Percentiles rank a stretch among this genome's conserved stretches.
phyloP scores from a whole-genome alignment of 2,113 vertebrate genomes.

The Columba livia region DNA sequence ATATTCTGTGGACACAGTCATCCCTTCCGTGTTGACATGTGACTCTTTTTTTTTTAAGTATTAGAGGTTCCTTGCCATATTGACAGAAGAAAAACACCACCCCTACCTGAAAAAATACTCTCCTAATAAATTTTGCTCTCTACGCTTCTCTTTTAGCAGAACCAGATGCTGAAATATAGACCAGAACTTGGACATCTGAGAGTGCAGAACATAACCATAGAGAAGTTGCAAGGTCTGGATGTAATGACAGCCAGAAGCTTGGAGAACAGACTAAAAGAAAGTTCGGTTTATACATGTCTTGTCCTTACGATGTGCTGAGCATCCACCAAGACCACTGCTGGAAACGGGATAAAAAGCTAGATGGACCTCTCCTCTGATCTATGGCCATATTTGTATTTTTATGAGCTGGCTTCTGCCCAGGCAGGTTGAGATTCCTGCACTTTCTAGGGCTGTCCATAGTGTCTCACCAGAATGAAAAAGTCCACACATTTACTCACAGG shows the following conservation, averaged over 20 bases:
- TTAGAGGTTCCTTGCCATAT: not conserved
- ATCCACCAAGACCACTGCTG: not conserved
- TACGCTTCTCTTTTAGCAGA: not conserved
- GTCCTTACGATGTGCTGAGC: not conserved
- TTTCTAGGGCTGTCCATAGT: not conserved
- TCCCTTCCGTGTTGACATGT: not conserved
- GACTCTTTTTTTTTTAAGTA: not conserved
- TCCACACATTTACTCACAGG: not conserved
- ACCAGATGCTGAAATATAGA: not conserved
- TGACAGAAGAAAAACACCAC: not conserved
- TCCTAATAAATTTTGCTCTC: not conserved
- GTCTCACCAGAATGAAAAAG: not conserved
- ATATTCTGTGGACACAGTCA: not conserved
- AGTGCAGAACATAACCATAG: not conserved
- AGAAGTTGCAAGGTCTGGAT: not conserved
- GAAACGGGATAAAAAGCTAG: not conserved
- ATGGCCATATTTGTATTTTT: not conserved
- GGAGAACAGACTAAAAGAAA: not conserved
- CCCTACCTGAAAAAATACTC: not conserved
- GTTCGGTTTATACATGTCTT: not conserved
- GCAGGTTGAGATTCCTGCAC: not conserved
- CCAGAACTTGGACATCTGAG: not conserved
- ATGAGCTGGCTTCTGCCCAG: not conserved
- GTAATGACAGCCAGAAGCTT: not conserved
- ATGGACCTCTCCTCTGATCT: not conserved